Percentiles rank a stretch among this genome's conserved stretches.
These are phyloP conservation scores for Porites evermanni DNA, from an alignment of 92 coral and sea anemone species.

Conservation along the genomic window DNA sequence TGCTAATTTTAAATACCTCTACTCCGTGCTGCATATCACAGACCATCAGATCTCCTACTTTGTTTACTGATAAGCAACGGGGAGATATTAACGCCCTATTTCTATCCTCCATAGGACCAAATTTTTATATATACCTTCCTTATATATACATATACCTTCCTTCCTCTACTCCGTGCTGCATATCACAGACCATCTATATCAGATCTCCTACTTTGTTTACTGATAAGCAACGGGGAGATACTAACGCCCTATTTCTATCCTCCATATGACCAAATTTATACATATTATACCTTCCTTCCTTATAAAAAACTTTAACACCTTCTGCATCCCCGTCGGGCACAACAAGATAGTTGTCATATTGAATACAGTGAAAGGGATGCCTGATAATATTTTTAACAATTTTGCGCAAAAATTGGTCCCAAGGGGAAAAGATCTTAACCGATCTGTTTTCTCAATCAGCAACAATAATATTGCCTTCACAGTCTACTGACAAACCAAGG, in stretches of 20 bases:
- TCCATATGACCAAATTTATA: neutral
- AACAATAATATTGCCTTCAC: neutral
- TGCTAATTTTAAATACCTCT: neutral
- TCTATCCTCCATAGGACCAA: neutral
- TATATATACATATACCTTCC: no score
- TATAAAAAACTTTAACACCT: conserved; percentile 21
- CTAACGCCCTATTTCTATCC: neutral
- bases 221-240: neutral
- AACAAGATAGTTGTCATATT: neutral
- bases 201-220: neutral
- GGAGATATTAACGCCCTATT: neutral
- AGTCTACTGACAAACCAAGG: no score
- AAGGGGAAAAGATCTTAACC: conserved; percentile 1
- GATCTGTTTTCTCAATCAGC: conserved; percentile 16
- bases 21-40: neutral
- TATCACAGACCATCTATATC: no score
- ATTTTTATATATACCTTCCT: neutral
- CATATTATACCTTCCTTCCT: neutral
- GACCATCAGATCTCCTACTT: neutral
- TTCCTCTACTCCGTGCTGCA: neutral
- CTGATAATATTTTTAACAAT: neutral
- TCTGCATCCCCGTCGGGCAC: neutral
- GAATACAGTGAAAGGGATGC: conserved; percentile 28
- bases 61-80: neutral
- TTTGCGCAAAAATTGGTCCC: conserved; percentile 4